Evolutionary conservation across 2,888 invertebrate species (phyloP), one percentile per base, ranked within the genome.

Genomic region (Scaptomyza parva): DNA sequence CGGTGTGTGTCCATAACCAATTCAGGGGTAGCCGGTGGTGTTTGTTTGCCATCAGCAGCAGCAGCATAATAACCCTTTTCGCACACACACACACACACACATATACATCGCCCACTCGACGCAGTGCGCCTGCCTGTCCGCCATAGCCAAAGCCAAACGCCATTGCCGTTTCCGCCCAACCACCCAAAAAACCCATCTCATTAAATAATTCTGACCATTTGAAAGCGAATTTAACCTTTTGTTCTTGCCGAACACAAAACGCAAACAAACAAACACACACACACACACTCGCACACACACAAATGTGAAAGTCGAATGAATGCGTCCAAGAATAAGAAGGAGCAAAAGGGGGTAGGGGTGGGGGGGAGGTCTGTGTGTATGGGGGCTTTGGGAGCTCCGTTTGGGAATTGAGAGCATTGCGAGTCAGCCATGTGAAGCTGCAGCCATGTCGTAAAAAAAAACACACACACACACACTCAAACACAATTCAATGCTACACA

Each of bases 191-290:
- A 70, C 81, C 75, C 85, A 79, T 74, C 86, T 88, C 88, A 81
- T 84, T 80, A 83, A 86, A 79, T 83, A 83, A 82, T 89, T 90
- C 90, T 90, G 90, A 90, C 90, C 90, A 90, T 85, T 90, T 89
- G 89, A 89, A 89, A 89, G 88, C 90, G 84, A 88, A 89, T 83
- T 89, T 87, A 89, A 89, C 89, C 89, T 89, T 88, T 89, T 88
- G 87, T 88, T 88, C 84, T 82, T 76, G 40, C 50, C 53, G 39
- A 64, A 50, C 45, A 64, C n/a, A 72, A 57, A 53, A 18, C 17
- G 41, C 37, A 22, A 44, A 26, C 18, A n/a, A n/a, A n/a, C n/a
- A n/a, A n/a, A n/a, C n/a, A n/a, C n/a, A n/a, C n/a, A n/a, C n/a
- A n/a, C n/a, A n/a, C n/a, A n/a, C n/a, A n/a, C n/a, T n/a, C n/a